Evolutionary conservation across 2,113 vertebrate species (phyloP), one percentile per base, ranked within the genome.

Genomic region (Macheiramphus alcinus): DNA sequence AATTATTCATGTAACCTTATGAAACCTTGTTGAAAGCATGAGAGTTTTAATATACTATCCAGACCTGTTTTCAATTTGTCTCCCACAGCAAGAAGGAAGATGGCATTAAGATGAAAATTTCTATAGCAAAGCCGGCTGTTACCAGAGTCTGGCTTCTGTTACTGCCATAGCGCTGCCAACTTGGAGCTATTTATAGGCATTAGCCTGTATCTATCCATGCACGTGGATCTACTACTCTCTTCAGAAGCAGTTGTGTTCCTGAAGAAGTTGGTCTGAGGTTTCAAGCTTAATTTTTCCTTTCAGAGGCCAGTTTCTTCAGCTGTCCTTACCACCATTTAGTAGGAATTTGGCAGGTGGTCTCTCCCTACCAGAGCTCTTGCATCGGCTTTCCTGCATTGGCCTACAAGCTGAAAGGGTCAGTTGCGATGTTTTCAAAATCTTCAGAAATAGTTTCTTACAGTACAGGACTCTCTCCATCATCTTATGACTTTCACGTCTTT

Each of bases 101-200:
- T 93, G 88, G 59, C 88, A 73, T 79, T 84, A 94, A 74, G 94
- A 96, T 96, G 86, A 97, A 87, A 59, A 79, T 80, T 87, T 94
- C 96, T 96, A 29, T 80, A 80, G 96, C 21, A 19, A 61, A 96
- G 84, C 73, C 47, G 58, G 70, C 81, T 72, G 74, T 94, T 93
- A 53, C 53, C 70, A n/a, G 55, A 67, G 82, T 87, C 97, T 94
- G 88, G 94, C 96, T 95, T 83, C 96, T 96, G 73, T 72, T 96
- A 25, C 85, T 88, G 71, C 75, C 3, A 0, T 34, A 73, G 47
- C 1, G 2, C 76, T 86, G 88, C 87, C 93, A 90, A 65, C 38
- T 86, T 63, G 89, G 40, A 70, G 61, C 68, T 96, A 94, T 97
- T 93, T 94, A 86, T 88, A 78, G 65, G 70, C 65, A 67, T 89